phyloP scores from a whole-genome alignment of 2,797 vertebrate species.

The Gallinago solitaria region DNA sequence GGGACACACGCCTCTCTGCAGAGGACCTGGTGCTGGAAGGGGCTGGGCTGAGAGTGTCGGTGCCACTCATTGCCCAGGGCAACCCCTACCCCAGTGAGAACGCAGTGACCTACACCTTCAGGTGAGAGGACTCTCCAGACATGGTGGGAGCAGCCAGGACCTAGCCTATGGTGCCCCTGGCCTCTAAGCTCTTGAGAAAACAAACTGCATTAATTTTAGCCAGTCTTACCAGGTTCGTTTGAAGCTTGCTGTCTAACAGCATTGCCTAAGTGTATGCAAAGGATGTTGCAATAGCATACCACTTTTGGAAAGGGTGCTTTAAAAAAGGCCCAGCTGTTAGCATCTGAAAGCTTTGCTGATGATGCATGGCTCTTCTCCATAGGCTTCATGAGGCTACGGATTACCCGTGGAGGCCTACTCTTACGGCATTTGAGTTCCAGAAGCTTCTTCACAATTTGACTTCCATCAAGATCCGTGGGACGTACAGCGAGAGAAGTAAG shows the following conservation, averaged over 20 bases:
- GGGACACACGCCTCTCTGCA: conserved; percentile 90
- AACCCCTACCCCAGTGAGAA: conserved; percentile 92
- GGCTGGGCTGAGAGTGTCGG: conserved; percentile 84
- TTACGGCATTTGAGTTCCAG: conserved; percentile 90
- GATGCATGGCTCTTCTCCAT: not conserved
- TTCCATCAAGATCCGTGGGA: conserved; percentile 92
- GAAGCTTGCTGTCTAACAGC: not conserved
- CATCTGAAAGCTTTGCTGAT: not conserved
- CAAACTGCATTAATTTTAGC: not conserved
- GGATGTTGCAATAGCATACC: not conserved
- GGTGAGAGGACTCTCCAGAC: conserved; percentile 75
- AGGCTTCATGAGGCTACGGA: conserved; percentile 93
- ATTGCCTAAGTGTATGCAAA: rapidly evolving
- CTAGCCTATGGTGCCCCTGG: not conserved
- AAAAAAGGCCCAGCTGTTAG: not conserved
- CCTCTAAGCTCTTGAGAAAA: not conserved
- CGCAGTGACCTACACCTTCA: conserved; percentile 86
- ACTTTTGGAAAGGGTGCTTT: not conserved
- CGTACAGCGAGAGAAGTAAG: conserved; percentile 94
- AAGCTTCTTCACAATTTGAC: conserved; percentile 95
- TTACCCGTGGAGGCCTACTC: conserved; percentile 90
- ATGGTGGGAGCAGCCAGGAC: not conserved
- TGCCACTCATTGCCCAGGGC: conserved; percentile 95
- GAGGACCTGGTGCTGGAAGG: conserved; percentile 96
- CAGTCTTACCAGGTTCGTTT: not conserved